Evolutionary conservation across 2,113 vertebrate genomes (phyloP).

Genomic region (Pandion haliaetus): DNA sequence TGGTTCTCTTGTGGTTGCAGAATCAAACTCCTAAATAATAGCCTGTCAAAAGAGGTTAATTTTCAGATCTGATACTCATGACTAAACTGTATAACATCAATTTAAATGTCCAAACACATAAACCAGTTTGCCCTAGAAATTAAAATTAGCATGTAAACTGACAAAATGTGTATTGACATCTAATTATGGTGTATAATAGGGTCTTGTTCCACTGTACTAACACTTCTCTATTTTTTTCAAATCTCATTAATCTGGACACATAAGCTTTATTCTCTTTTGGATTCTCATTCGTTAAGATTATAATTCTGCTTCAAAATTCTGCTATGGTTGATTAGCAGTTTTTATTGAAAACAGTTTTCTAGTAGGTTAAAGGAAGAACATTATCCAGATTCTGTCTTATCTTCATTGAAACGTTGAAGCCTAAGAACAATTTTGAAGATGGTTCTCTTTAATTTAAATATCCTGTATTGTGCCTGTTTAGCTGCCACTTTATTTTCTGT

Average conservation of each 20-base stretch:
- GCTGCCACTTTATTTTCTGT: neutral
- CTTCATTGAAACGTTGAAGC: neutral
- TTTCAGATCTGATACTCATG: neutral
- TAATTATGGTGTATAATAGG: constrained; percentile 6
- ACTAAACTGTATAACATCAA: neutral
- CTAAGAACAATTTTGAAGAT: neutral
- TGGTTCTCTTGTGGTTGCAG: neutral
- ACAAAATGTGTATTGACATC: neutral
- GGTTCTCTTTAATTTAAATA: neutral
- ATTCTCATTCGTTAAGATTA: neutral
- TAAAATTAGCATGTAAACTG: neutral
- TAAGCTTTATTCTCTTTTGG: neutral
- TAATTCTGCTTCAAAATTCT: neutral
- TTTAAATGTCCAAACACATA: constrained; percentile 5
- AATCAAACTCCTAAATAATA: constrained; percentile 6
- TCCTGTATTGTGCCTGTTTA: neutral
- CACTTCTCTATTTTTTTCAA: neutral
- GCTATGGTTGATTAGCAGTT: neutral
- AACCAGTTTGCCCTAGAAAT: neutral
- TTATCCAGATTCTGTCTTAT: neutral
- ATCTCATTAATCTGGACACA: neutral
- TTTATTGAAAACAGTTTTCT: neutral
- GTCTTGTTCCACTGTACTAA: neutral
- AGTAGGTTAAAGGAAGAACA: neutral
- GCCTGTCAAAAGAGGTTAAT: constrained; percentile 17